phyloP scores from a whole-genome alignment of 2,113 vertebrate species.

The Triplophysa rosa region DNA sequence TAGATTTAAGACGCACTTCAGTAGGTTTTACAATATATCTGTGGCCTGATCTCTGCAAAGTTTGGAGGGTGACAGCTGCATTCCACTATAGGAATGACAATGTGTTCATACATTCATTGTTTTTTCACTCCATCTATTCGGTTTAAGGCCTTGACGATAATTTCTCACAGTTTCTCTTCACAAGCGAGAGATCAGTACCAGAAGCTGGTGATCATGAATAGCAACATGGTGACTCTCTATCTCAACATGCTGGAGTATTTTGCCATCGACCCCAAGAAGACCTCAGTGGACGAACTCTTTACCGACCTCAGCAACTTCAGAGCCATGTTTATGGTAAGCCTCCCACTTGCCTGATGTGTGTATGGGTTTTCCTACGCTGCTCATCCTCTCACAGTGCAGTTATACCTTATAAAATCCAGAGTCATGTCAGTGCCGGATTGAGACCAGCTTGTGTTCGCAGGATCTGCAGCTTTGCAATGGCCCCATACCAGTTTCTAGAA shows the following conservation, averaged over 20 bases:
- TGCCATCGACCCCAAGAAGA: slow-evolving; percentile 90
- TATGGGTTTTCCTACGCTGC: neutral
- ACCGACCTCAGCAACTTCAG: slow-evolving; percentile 94
- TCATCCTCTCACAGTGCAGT: neutral
- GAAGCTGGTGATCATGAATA: slow-evolving; percentile 83
- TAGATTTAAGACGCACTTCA: too few species aligned
- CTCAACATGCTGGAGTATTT: slow-evolving; percentile 86
- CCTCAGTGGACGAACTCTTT: slow-evolving; percentile 91
- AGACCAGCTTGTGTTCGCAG: neutral
- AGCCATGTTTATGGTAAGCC: slow-evolving; percentile 85
- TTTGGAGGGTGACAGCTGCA: neutral
- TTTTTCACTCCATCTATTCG: slow-evolving; percentile 15
- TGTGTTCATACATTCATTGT: too few species aligned
- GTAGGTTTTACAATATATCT: neutral
- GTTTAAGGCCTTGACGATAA: slow-evolving; percentile 76
- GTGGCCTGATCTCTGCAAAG: neutral
- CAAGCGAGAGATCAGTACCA: slow-evolving; percentile 84
- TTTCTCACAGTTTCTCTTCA: slow-evolving; percentile 82
- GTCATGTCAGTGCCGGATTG: neutral
- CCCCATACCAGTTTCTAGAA: neutral
- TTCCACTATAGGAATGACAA: too few species aligned
- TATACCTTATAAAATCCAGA: slow-evolving; percentile 13
- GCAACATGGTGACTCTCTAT: slow-evolving; percentile 87
- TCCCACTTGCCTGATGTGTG: neutral
- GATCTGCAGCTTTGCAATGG: slow-evolving; percentile 7